Conservation (phyloP, 2,797 vertebrate genomes). For the Malacoctenus gilli region DNA sequence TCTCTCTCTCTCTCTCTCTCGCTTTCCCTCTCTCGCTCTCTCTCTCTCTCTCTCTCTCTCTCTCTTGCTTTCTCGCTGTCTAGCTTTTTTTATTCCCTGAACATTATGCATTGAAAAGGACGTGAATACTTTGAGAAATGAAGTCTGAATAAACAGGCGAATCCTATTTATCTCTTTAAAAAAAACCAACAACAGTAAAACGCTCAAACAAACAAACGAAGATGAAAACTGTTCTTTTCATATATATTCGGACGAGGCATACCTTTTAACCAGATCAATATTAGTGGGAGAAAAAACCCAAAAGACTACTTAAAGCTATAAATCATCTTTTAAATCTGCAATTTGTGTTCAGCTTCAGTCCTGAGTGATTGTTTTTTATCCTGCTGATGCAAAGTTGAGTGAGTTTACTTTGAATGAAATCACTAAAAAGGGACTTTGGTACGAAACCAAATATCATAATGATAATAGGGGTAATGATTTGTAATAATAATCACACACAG, state of each 20-base stretch:
- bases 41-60: slow-evolving; percentile 22
- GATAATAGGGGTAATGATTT: neutral
- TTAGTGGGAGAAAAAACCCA: slow-evolving; percentile 3
- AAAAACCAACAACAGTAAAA: slow-evolving; percentile 35
- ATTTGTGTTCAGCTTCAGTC: slow-evolving; percentile 1
- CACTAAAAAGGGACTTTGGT: slow-evolving; percentile 1
- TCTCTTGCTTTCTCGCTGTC: slow-evolving; percentile 21
- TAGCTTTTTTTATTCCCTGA: slow-evolving; percentile 8
- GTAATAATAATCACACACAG: slow-evolving; percentile 17
- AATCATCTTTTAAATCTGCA: neutral
- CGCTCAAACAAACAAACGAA: slow-evolving; percentile 11
- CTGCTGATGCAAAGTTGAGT: slow-evolving; percentile 5
- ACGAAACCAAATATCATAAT: neutral
- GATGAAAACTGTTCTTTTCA: slow-evolving; percentile 28
- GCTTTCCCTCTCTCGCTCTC: slow-evolving; percentile 24
- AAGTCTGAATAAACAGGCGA: slow-evolving; percentile 51
- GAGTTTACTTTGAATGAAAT: slow-evolving; percentile 20
- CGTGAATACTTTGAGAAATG: slow-evolving; percentile 47
- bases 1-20: slow-evolving; percentile 16
- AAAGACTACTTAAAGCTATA: neutral
- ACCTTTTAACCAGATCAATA: slow-evolving; percentile 23
- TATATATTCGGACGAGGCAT: slow-evolving; percentile 6
- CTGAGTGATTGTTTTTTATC: neutral
- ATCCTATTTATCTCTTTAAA: slow-evolving; percentile 23
- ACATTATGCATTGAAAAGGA: slow-evolving; percentile 48